These are phyloP conservation scores for Bradysia coprophila DNA, from an alignment of 1,140 invertebrate species.

Conservation along the genomic window DNA sequence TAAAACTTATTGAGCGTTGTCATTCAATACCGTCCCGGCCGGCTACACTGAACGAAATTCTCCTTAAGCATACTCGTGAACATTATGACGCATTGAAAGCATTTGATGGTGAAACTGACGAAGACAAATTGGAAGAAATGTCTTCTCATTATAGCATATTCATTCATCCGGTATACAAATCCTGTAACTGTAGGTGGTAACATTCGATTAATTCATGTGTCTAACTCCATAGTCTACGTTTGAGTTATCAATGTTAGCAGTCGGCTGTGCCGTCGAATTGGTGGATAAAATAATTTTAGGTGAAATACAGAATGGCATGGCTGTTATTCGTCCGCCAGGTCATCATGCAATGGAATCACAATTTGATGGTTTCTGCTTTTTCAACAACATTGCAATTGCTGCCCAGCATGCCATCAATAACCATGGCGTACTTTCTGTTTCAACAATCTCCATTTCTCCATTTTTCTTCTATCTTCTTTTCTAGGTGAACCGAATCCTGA, in stretches of 20 bases:
- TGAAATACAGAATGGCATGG: conserved; percentile 70
- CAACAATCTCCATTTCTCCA: too few relatives aligned
- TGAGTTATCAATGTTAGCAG: conserved; percentile 50
- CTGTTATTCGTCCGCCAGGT: conserved; percentile 72
- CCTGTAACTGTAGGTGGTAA: neutral
- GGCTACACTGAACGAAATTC: conserved; percentile 53
- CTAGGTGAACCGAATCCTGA: conserved; percentile 56
- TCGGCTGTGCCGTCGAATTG: conserved; percentile 64
- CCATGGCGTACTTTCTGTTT: too few relatives aligned
- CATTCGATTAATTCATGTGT: neutral
- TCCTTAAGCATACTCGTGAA: conserved; percentile 39
- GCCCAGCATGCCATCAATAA: conserved; percentile 59
- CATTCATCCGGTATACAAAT: conserved; percentile 53
- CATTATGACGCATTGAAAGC: conserved; percentile 42
- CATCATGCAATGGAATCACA: conserved; percentile 89
- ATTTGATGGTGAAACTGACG: conserved; percentile 35
- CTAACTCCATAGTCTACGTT: conserved; percentile 56
- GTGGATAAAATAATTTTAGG: conserved; percentile 49
- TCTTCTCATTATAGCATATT: conserved; percentile 73
- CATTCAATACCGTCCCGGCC: conserved; percentile 31
- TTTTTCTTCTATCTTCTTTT: too few relatives aligned
- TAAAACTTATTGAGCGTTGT: conserved; percentile 53
- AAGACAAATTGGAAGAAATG: conserved; percentile 42
- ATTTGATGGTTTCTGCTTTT: conserved; percentile 77
- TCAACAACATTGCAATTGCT: conserved; percentile 92